Conservation (phyloP, 1,140 invertebrate species). For the Polypedilum pembai region DNA sequence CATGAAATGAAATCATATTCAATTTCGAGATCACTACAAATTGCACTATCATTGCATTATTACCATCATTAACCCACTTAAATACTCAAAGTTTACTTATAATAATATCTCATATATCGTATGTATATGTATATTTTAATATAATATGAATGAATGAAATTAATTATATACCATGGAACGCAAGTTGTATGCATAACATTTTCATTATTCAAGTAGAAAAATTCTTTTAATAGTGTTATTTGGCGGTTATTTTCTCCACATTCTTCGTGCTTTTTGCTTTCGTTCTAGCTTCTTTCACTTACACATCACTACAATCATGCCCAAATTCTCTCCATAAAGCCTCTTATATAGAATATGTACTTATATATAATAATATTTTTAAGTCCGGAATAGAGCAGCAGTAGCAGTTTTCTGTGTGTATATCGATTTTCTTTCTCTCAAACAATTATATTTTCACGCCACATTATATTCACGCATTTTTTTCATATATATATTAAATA, state of each 20-base stretch:
- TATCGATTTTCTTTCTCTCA: background rate
- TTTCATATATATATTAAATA: background rate
- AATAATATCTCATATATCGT: background rate
- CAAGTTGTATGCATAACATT: background rate
- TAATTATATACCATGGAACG: slow-evolving; percentile 6
- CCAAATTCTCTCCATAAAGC: background rate
- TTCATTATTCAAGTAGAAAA: slow-evolving; percentile 3
- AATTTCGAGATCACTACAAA: background rate
- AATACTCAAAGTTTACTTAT: background rate
- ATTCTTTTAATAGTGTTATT: background rate
- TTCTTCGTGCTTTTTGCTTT: background rate
- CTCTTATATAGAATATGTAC: background rate
- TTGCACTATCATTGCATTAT: background rate
- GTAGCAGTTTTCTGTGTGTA: background rate
- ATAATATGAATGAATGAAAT: background rate
- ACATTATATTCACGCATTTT: slow-evolving; percentile 18
- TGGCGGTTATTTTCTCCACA: no score
- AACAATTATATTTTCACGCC: slow-evolving; percentile 6
- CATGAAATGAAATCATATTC: background rate
- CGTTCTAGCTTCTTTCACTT: background rate
- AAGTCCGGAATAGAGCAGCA: slow-evolving; percentile 10
- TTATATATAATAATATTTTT: background rate
- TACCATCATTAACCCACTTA: slow-evolving; percentile 5
- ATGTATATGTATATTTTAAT: background rate
- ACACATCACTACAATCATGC: no score